Evolutionary conservation across 2,797 vertebrate genomes (phyloP).

Genomic region (Crenichthys baileyi): DNA sequence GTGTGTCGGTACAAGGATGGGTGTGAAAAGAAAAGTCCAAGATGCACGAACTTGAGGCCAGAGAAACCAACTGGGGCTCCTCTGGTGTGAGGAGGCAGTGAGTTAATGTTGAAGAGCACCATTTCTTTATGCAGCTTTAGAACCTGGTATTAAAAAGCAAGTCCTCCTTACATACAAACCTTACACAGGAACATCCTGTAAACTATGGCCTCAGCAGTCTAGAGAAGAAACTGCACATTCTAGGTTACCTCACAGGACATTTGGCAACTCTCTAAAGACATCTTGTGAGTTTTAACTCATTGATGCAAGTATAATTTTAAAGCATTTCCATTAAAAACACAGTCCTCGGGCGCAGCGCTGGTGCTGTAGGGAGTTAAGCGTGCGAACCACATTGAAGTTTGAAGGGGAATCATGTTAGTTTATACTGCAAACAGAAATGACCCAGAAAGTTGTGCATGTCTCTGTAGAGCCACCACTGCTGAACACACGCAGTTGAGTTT

Average conservation of each 20-base stretch:
- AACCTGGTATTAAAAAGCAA: conserved; percentile 60
- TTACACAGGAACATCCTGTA: not conserved
- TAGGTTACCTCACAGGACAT: not conserved
- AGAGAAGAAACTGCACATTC: not conserved
- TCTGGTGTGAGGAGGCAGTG: conserved; percentile 71
- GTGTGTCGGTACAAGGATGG: conserved; percentile 15
- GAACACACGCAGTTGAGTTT: not conserved
- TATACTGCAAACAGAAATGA: not conserved
- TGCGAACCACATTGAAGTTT: too few relatives aligned
- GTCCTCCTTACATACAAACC: not conserved
- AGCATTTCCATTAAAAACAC: not conserved
- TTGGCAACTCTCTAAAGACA: not conserved
- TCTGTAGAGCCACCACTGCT: not conserved
- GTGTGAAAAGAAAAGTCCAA: conserved; percentile 48
- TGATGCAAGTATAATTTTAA: not conserved
- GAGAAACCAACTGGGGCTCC: conserved; percentile 65
- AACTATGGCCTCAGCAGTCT: not conserved
- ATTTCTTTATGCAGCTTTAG: conserved; percentile 46
- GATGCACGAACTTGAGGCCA: conserved; percentile 67
- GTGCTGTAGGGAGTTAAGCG: too few relatives aligned
- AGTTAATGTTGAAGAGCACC: conserved; percentile 59
- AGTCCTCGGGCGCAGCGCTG: too few relatives aligned
- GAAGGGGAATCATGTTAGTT: not conserved
- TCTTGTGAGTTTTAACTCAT: not conserved
- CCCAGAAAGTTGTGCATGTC: not conserved